These are phyloP conservation scores for Trichopria drosophilae DNA, from an alignment of 2,888 invertebrate species.

Conservation along the genomic window DNA sequence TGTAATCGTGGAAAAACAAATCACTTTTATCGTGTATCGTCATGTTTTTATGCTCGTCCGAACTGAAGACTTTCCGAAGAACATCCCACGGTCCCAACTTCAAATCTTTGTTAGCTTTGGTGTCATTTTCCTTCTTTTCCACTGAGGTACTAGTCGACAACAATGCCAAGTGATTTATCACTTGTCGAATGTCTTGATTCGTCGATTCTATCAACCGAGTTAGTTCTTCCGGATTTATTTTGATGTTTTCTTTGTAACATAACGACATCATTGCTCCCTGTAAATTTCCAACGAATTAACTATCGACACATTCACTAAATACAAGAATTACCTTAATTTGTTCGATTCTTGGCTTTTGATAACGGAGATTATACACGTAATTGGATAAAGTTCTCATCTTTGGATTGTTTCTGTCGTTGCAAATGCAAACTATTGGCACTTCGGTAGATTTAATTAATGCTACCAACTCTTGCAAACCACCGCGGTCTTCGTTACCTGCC, in stretches of 20 bases:
- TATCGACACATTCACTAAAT: too few relatives aligned
- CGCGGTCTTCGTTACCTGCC: slow-evolving; percentile 98
- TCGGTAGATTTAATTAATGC: slow-evolving; percentile 83
- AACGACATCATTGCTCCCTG: slow-evolving; percentile 89
- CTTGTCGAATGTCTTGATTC: slow-evolving; percentile 92
- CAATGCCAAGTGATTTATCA: slow-evolving; percentile 86
- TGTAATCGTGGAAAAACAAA: slow-evolving; percentile 97
- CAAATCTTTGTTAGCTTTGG: slow-evolving; percentile 76
- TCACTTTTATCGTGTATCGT: slow-evolving; percentile 79
- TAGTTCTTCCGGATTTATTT: slow-evolving; percentile 75
- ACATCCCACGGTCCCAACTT: slow-evolving; percentile 95
- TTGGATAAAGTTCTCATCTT: slow-evolving; percentile 92
- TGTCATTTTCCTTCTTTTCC: slow-evolving; percentile 23
- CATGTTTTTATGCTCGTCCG: slow-evolving; percentile 77
- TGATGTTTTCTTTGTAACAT: slow-evolving; percentile 87
- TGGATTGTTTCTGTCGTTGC: slow-evolving; percentile 91
- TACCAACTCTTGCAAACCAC: slow-evolving; percentile 94
- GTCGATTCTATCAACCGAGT: slow-evolving; percentile 83
- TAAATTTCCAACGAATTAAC: too few relatives aligned
- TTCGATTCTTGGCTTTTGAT: slow-evolving; percentile 81
- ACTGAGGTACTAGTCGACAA: slow-evolving; percentile 61
- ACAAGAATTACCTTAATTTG: slow-evolving; percentile 79
- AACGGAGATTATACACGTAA: slow-evolving; percentile 91
- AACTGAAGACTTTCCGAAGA: slow-evolving; percentile 82
- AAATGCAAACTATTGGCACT: slow-evolving; percentile 94